Evolutionary conservation across 2,113 vertebrate genomes (phyloP).

Genomic region (Setophaga kirtlandii): DNA sequence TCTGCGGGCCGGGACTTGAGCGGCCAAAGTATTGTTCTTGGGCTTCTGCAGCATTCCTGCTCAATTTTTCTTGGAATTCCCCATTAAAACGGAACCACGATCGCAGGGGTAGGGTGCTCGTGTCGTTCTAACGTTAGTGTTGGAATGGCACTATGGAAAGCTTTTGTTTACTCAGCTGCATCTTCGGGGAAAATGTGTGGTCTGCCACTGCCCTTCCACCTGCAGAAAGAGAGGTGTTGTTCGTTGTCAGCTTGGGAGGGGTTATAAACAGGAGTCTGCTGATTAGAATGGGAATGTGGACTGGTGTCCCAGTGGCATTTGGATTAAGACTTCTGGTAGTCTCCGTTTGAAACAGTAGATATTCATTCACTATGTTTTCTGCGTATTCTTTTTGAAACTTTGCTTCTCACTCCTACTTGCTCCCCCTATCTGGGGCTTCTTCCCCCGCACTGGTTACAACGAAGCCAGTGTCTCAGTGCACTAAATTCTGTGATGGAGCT

Average conservation of each 20-base stretch:
- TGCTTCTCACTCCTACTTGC: not conserved
- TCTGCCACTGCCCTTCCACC: not conserved
- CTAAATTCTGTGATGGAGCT: not conserved
- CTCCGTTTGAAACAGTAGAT: not conserved
- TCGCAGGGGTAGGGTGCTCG: not conserved
- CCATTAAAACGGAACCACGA: accelerated
- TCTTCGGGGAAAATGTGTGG: not conserved
- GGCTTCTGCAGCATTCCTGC: not conserved
- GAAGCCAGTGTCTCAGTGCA: not conserved
- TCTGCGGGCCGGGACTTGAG: accelerated
- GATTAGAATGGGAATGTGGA: not conserved
- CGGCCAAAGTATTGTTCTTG: too few species aligned
- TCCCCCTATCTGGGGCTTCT: accelerated
- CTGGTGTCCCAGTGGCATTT: not conserved
- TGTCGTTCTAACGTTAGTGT: not conserved
- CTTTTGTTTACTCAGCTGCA: not conserved
- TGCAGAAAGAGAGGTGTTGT: not conserved
- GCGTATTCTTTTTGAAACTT: not conserved
- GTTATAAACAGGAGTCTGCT: not conserved
- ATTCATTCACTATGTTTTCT: not conserved
- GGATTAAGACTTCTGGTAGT: not conserved
- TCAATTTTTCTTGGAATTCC: not conserved
- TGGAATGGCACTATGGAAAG: not conserved
- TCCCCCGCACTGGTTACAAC: accelerated
- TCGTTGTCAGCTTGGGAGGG: not conserved